phyloP scores from a whole-genome alignment of 2,888 invertebrate species.

The Acronicta aceris region DNA sequence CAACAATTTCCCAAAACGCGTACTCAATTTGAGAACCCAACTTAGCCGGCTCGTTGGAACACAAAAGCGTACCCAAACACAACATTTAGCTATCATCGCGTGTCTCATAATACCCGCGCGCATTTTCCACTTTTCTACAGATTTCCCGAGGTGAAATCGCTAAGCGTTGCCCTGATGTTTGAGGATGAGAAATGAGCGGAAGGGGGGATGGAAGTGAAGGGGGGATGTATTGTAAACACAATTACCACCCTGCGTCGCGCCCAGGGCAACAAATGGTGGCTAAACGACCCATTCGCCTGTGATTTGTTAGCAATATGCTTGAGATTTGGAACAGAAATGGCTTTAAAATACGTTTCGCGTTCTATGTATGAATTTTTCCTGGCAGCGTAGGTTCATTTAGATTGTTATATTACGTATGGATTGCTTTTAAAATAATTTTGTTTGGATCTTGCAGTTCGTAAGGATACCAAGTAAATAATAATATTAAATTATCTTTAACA shows the following conservation, averaged over 20 bases:
- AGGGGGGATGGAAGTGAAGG: conserved; percentile 61
- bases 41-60: conserved; percentile 55
- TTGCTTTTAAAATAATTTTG: conserved; percentile 9
- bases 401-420: conserved; percentile 37
- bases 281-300: conserved; percentile 88
- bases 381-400: conserved; percentile 51
- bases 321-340: conserved; percentile 83
- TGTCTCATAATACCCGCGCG: conserved; percentile 56
- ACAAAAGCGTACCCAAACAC: conserved; percentile 50
- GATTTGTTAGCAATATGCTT: conserved; percentile 89
- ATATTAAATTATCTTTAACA: too few species aligned
- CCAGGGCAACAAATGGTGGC: conserved; percentile 85
- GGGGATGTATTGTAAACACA: conserved; percentile 83
- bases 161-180: conserved; percentile 81
- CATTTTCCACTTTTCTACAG: conserved; percentile 73
- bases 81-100: conserved; percentile 47
- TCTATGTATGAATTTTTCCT: conserved; percentile 63
- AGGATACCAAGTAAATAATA: too few species aligned
- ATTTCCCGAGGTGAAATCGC: conserved; percentile 81
- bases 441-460: background rate
- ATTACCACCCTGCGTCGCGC: conserved; percentile 77
- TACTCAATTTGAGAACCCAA: conserved; percentile 37
- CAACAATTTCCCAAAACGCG: conserved; percentile 18
- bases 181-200: conserved; percentile 85
- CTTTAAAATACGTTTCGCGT: conserved; percentile 76